Evolutionary conservation across 2,888 invertebrate species (phyloP).

Genomic region (Chydorus sphaericus): DNA sequence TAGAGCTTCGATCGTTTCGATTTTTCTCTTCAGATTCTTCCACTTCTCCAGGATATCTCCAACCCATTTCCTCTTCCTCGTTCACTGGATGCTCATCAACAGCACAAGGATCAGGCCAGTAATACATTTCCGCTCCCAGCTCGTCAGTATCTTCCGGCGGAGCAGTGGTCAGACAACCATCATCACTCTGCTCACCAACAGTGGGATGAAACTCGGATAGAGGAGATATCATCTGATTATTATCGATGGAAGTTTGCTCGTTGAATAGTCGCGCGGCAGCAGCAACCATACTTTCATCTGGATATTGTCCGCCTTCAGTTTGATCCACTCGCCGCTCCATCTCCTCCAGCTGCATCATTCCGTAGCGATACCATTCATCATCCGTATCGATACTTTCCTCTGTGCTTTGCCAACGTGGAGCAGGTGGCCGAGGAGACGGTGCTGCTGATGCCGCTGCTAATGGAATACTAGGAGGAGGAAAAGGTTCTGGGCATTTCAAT

Average conservation of each 20-base stretch:
- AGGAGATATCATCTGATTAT: constrained; percentile 66
- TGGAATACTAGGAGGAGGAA: background rate
- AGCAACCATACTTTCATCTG: background rate
- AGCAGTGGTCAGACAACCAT: no score
- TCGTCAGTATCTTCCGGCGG: constrained; percentile 28
- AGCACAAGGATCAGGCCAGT: background rate
- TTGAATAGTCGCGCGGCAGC: constrained; percentile 15
- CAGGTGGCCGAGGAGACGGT: constrained; percentile 25
- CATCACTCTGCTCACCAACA: no score
- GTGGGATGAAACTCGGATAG: constrained; percentile 55
- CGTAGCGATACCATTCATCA: constrained; percentile 86
- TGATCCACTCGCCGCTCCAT: constrained; percentile 44
- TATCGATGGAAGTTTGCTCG: constrained; percentile 27
- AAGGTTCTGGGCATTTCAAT: background rate
- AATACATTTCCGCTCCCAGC: background rate
- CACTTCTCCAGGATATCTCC: no score
- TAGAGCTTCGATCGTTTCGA: constrained; percentile 17
- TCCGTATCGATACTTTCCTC: constrained; percentile 87
- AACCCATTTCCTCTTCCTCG: background rate
- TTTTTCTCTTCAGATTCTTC: constrained; percentile 2
- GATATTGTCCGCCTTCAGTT: constrained; percentile 12
- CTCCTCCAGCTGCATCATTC: constrained; percentile 69
- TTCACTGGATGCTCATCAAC: background rate
- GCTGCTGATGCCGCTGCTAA: background rate
- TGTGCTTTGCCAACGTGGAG: constrained; percentile 74